Conservation (phyloP, 2,113 vertebrate species). For the Eulacestoma nigropectus region DNA sequence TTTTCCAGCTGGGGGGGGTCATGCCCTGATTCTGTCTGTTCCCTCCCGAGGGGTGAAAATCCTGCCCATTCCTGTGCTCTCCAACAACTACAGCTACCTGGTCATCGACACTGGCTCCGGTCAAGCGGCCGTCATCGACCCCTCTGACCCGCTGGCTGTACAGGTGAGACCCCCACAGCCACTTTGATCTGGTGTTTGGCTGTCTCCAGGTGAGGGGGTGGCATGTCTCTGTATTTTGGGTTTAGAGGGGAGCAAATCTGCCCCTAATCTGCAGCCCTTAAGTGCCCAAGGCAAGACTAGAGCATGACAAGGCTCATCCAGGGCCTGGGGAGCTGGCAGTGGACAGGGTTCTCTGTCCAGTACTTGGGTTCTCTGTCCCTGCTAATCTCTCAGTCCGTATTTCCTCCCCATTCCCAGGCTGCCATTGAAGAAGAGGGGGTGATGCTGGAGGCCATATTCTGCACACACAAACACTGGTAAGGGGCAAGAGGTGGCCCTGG, state of each 20-base stretch:
- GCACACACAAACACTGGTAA: conserved; percentile 98
- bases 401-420: conserved; percentile 61
- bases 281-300: neutral
- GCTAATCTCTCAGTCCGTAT: neutral
- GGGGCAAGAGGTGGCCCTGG: neutral
- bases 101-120: conserved; percentile 84
- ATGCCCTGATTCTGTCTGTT: neutral
- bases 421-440: conserved; percentile 85
- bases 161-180: conserved; percentile 73
- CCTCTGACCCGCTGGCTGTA: conserved; percentile 88
- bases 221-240: neutral
- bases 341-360: neutral
- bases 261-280: neutral
- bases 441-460: conserved; percentile 88
- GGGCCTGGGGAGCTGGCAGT: rapidly evolving
- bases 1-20: rapidly evolving
- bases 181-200: rapidly evolving
- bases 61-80: conserved; percentile 88
- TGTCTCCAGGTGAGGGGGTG: neutral
- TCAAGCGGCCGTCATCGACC: conserved; percentile 84
- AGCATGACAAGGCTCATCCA: neutral
- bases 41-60: conserved; percentile 85
- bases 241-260: neutral
- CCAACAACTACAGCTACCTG: conserved; percentile 97
- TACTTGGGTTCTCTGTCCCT: neutral